Percentiles rank a stretch among this genome's conserved stretches.
These are phyloP conservation scores for Leuciscus idus DNA, from an alignment of 2,113 vertebrate genomes.

Conservation along the genomic window DNA sequence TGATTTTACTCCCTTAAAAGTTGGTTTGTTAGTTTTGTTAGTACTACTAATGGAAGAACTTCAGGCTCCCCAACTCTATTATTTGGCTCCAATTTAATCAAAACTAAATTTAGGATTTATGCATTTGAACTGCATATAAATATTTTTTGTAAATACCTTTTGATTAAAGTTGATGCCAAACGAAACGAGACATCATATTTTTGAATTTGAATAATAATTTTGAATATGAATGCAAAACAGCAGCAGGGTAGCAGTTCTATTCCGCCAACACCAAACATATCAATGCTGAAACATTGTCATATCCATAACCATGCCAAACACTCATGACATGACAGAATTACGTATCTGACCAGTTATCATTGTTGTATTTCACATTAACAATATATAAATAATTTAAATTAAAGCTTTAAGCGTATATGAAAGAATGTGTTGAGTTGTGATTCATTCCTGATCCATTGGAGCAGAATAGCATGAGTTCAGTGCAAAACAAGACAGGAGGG, in stretches of 20 bases:
- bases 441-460: background rate
- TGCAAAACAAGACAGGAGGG: background rate
- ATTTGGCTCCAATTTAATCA: background rate
- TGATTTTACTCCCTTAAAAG: background rate
- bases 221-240: no score
- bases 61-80: background rate
- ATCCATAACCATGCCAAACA: no score
- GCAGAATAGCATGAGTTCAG: conserved; percentile 6
- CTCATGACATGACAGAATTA: no score
- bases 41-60: background rate
- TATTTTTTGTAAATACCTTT: no score
- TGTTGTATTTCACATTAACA: background rate
- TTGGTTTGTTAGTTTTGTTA: background rate
- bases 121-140: background rate
- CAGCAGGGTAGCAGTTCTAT: no score
- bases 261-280: no score
- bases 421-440: background rate
- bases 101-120: background rate
- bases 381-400: background rate
- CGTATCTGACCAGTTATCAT: background rate
- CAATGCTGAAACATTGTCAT: no score
- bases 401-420: background rate
- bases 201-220: no score
- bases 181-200: no score
- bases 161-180: background rate